Base-by-base conservation (phyloP, 2,797 vertebrate species). In the Molossus alvarezi region DNA sequence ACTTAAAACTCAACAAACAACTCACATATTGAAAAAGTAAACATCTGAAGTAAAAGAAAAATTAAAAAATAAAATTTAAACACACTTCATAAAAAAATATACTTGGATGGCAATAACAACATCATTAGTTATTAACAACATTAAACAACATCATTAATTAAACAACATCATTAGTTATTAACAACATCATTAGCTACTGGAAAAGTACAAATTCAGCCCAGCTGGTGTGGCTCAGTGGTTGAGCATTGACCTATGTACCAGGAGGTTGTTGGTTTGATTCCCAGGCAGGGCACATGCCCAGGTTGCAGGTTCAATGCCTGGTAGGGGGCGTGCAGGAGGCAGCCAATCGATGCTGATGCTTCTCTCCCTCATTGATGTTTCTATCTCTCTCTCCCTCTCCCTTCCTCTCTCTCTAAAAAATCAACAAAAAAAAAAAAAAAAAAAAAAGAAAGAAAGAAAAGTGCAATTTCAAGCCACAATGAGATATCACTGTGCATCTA, bases 11-110 rank as follows among this genome's bases (percentile, higher is more conserved):
- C 67, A 90, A 45, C 12, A 79, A 67, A 93, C 53, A 88, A 72
- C 18, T 89, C 71, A 83, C 72, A 27, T 51, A 72, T 65, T 48
- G 10, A 33, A 88, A 90, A 95, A 91, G 25, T 60, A 93, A 85
- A 85, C 11, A 92, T n/a, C 27, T 51, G n/a, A 86, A 90, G 45
- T 15, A 83, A 88, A 88, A 64, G n/a, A 67, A 12, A 64, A 55
- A 65, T 5, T 5, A 17, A 23, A 65, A 73, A 33, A 41, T 53
- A 69, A 67, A 48, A 48, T 29, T 29, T 29, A 91, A 85, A 73
- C 25, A 53, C 29, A 41, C 17, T 75, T 65, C 60, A 88, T 27
- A n/a, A 81, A 33, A 64, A 62, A 57, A 71, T 55, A 25, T 33
- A 71, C 71, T 25, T 45, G 65, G 53, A 71, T 23, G 45, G 20